Base-by-base conservation (phyloP, 2,888 invertebrate genomes). In the Lasioglossum zephyrum region DNA sequence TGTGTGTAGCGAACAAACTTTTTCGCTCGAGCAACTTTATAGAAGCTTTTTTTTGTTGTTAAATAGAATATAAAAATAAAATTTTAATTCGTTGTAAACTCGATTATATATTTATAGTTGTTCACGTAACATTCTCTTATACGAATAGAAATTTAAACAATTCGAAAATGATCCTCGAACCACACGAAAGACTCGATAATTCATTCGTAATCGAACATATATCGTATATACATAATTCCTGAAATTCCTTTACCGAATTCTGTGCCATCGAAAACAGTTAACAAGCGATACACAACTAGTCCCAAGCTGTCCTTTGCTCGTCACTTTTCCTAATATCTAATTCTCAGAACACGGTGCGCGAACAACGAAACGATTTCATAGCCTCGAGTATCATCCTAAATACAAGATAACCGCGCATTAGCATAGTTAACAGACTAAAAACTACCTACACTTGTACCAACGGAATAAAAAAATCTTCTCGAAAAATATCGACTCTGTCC, bases 401-500 rank as follows among this genome's bases (percentile, higher is more conserved):
- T 39, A 53, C 49, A 16, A 41, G 47, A 73, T 66, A 84, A 75
- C 74, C 57, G 75, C 75, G 75, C 75, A 75, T 60, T 76, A 78
- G 81, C 47, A 47, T 66, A 72, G 74, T 78, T 72, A 75, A 77
- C 6, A 47, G 70, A 81, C 41, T 81, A 86, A 77, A 57, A 76
- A 26, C 44, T 75, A 73, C 18, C n/a, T 47, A n/a, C 73, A 66
- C 31, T 31, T 1, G 57, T 73, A 79, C 69, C 44, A 81, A 75
- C 70, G 49, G 41, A 60, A 78, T 80, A 47, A n/a, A 47, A 18
- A 84, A 74, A 74, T 44, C 66, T 78, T 9, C 5, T 60, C 80
- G n/a, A 26, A 83, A 80, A 83, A 78, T 84, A 84, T 78, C 70
- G 77, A 49, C n/a, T 72, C 26, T 49, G 36, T 36, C 79, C 22